Conservation (phyloP, 1,140 invertebrate species). For the Oscheius sp. region DNA sequence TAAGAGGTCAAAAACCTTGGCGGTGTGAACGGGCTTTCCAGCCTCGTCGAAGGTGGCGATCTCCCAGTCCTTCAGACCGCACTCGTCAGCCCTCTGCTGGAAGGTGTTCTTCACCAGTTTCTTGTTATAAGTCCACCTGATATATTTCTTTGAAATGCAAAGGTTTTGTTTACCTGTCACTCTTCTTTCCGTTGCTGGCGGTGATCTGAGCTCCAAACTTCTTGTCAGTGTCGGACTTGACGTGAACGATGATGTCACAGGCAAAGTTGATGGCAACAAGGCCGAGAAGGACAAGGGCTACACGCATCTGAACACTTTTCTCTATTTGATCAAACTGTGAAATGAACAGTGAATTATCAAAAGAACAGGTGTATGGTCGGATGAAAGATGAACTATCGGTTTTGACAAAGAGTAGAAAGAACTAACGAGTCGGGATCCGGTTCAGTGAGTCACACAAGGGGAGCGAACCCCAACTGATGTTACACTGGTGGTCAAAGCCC, state of each 20-base stretch:
- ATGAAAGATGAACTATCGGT: not conserved
- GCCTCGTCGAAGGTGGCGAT: conserved; percentile 21
- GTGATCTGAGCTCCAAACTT: conserved; percentile 53
- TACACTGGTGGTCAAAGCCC: too few relatives aligned
- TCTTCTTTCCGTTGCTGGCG: conserved; percentile 56
- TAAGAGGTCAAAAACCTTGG: too few relatives aligned
- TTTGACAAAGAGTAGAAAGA: too few relatives aligned
- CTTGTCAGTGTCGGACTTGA: conserved; percentile 52
- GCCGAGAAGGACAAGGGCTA: conserved; percentile 29
- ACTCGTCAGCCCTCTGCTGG: conserved; percentile 54
- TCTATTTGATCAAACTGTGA: not conserved
- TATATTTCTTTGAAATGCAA: conserved; percentile 21
- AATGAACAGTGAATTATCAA: not conserved
- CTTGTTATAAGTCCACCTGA: conserved; percentile 50
- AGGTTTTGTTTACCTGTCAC: conserved; percentile 44
- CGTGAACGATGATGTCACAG: conserved; percentile 57
- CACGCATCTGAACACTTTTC: conserved; percentile 32
- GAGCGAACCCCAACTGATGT: too few relatives aligned
- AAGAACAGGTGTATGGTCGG: not conserved
- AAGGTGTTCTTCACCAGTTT: conserved; percentile 53
- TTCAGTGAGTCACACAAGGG: too few relatives aligned
- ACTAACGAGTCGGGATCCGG: not conserved
- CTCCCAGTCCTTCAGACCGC: conserved; percentile 39
- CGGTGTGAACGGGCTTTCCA: conserved; percentile 14
- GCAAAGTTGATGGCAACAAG: conserved; percentile 31